A percentile compares a stretch with the other conserved stretches of the same genome.
Conservation (phyloP, 1,140 invertebrate genomes). For the Drosophila pallidifrons region DNA sequence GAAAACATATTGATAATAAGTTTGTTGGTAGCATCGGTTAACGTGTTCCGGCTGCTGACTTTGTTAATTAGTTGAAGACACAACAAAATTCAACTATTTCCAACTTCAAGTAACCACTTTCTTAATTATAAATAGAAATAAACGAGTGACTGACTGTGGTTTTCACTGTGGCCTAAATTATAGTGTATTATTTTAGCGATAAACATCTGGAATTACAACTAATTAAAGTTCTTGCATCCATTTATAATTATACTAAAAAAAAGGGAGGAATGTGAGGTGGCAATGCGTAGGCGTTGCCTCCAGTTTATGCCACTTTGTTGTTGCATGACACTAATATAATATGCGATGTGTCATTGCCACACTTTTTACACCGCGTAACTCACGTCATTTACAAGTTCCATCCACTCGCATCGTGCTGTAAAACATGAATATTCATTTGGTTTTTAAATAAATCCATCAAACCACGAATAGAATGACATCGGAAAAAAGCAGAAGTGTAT, state of each 20-base stretch:
- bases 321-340: constrained; percentile 1
- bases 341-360: background rate
- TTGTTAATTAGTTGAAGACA: constrained; percentile 20
- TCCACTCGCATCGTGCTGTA: background rate
- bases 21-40: background rate
- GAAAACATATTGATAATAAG: constrained; percentile 32
- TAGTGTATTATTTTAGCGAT: background rate
- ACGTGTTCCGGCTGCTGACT: constrained; percentile 24
- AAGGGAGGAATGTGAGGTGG: background rate
- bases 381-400: background rate
- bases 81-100: background rate
- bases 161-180: background rate
- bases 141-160: background rate
- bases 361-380: background rate
- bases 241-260: background rate
- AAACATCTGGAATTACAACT: background rate
- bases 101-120: constrained; percentile 5
- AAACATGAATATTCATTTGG: background rate
- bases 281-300: background rate
- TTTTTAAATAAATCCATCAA: background rate
- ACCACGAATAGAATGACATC: background rate
- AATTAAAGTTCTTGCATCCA: background rate
- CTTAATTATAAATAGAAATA: constrained; percentile 4
- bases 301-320: background rate
- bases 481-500: no score